Conservation (phyloP, 2,888 invertebrate genomes). For the Stramonita haemastoma region DNA sequence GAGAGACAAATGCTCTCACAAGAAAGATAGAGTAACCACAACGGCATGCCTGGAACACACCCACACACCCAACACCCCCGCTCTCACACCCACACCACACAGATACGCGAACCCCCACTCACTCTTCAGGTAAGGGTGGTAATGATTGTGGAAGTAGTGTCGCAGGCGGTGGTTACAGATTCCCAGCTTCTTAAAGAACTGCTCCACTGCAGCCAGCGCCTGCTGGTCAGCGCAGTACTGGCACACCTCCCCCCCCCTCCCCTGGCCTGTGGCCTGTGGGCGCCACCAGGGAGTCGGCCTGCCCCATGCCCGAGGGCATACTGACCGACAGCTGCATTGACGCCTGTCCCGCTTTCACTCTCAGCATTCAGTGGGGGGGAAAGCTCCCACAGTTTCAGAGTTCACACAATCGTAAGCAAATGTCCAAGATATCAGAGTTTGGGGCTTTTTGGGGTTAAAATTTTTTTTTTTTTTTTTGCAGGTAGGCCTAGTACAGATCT, state of each 20-base stretch:
- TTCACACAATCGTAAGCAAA: not conserved
- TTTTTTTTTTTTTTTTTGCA: not conserved
- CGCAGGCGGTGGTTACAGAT: conserved; percentile 23
- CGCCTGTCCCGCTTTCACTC: not conserved
- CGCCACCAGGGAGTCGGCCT: not conserved
- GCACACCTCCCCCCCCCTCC: not conserved
- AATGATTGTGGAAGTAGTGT: conserved; percentile 31
- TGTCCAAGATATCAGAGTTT: not conserved
- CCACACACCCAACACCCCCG: not conserved
- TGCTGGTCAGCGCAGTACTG: not conserved
- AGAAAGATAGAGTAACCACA: not conserved
- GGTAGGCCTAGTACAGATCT: too few species aligned
- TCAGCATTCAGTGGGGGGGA: too few species aligned
- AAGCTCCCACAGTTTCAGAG: not conserved
- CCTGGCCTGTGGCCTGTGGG: not conserved
- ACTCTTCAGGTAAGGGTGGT: conserved; percentile 36
- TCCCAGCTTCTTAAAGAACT: not conserved
- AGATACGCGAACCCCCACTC: not conserved
- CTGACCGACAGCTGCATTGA: not conserved
- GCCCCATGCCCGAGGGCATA: not conserved
- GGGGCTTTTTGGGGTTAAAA: not conserved
- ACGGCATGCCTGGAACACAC: not conserved
- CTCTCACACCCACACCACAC: too few species aligned
- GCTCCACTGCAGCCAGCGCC: not conserved
- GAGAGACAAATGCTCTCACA: too few species aligned